Percentiles rank a stretch among this genome's conserved stretches.
Conservation (phyloP, 1,140 invertebrate species). For the Platyscapa corneri region DNA sequence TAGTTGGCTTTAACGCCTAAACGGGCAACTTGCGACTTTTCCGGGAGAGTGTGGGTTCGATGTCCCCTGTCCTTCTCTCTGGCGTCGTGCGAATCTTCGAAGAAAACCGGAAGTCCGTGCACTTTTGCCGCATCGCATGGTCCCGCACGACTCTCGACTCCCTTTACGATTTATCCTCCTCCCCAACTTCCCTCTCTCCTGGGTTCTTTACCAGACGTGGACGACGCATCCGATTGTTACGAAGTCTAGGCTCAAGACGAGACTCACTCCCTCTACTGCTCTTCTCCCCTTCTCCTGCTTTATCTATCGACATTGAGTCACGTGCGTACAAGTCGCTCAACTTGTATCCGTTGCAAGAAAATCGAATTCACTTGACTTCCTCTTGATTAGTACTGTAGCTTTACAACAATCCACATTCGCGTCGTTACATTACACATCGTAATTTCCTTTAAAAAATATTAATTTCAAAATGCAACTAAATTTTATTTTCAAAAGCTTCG, state of each 20-base stretch:
- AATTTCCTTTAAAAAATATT: background rate
- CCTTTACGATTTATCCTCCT: background rate
- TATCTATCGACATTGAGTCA: background rate
- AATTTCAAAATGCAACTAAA: no score
- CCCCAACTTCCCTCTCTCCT: background rate
- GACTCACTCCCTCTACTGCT: background rate
- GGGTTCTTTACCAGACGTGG: background rate
- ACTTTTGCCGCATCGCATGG: background rate
- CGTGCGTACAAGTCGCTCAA: background rate
- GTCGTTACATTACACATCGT: background rate
- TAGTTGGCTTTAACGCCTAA: no score
- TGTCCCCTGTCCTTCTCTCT: background rate
- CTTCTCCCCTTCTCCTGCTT: background rate
- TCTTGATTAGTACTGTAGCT: background rate
- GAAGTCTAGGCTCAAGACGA: background rate
- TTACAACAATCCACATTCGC: no score
- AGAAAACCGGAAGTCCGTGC: constrained; percentile 34
- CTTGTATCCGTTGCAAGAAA: background rate
- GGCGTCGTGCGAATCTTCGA: constrained; percentile 15
- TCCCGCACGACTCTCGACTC: background rate
- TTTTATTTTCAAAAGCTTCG: no score
- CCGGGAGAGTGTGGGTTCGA: constrained; percentile 22
- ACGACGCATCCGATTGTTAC: background rate
- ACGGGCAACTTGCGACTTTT: background rate
- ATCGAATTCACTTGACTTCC: background rate